phyloP scores from a whole-genome alignment of 2,797 vertebrate species.

The Helostoma temminkii region DNA sequence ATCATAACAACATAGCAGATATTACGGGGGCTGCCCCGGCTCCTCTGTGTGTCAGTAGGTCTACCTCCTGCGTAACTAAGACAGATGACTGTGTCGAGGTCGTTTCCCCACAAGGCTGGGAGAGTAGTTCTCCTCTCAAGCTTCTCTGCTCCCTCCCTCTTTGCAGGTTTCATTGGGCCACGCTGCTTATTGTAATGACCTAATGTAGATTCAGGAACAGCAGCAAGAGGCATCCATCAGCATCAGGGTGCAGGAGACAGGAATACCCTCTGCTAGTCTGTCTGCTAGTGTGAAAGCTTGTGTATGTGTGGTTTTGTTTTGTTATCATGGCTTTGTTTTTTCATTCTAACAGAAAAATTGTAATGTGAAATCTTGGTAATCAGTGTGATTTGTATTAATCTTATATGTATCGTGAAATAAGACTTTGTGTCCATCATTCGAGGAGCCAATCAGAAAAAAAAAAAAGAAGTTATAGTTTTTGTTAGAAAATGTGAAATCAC shows the following conservation, averaged over 20 bases:
- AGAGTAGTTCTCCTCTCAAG: conserved; percentile 63
- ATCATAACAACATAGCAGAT: conserved; percentile 75
- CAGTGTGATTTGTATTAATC: no score
- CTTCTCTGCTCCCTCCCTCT: conserved; percentile 56
- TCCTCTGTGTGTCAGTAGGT: conserved; percentile 69
- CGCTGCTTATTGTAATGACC: conserved; percentile 81
- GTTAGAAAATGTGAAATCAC: no score
- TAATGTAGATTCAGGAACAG: conserved; percentile 82
- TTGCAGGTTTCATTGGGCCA: conserved; percentile 46
- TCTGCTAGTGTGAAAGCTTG: conserved; percentile 28
- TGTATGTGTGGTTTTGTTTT: conserved; percentile 41
- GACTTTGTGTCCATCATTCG: no score
- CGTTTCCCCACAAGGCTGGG: conserved; percentile 67
- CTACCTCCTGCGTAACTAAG: conserved; percentile 82
- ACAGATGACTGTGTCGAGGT: conserved; percentile 82
- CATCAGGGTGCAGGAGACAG: conserved; percentile 75
- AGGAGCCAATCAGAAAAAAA: no score
- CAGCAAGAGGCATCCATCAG: conserved; percentile 79
- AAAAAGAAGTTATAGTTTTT: no score
- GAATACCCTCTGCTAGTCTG: conserved; percentile 59
- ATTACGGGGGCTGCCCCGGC: conserved; percentile 54
- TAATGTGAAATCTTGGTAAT: no score
- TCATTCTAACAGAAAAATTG: no score
- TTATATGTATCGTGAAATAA: no score
- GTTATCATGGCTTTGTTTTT: no score